Base-by-base conservation (phyloP, 2,113 vertebrate genomes). In the Callopanchax toddi region DNA sequence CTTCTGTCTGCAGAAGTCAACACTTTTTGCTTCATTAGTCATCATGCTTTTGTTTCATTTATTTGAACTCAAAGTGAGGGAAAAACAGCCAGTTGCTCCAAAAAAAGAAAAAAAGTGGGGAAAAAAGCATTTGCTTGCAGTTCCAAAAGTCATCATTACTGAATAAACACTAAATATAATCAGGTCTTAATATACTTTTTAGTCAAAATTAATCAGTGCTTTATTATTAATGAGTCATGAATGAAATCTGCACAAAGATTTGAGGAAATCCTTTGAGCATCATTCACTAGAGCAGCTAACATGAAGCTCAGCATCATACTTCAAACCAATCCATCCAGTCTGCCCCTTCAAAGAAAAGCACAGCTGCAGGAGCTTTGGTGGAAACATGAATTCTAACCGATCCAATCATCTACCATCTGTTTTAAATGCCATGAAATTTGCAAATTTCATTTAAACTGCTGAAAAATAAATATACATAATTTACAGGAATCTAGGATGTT, bases 21-120 rank as follows among this genome's bases (percentile, higher is more conserved):
- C 44, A 57, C 37, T 52, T 60, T 56, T 76, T 76, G 55, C 61
- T 71, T 81, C 71, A 84, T 86, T 79, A 73, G 70, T 60, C 34
- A 34, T 18, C n/a, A n/a, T n/a, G 74, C 76, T 74, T 66, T 74
- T 26, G 29, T 74, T 71, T 67, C 53, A 75, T 58, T 73, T 61
- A 63, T 65, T 64, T 65, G 68, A 29, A 46, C 67, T 75, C 36
- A 74, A 76, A 79, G 67, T 63, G 36, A 45, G 59, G 69, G 56
- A 78, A 69, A 74, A 73, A 65, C 59, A 68, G 46, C 23, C 61
- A 61, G 62, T 75, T 74, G 68, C 79, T 67, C 37, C 2, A 39
- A 52, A 40, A 21, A 61, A 65, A 62, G 49, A 16, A 16, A 18
- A 54, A 64, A 68, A 62, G 48, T 16, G 32, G 40, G 1, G 32